Evolutionary conservation across 2,888 invertebrate species (phyloP), one percentile per base, ranked within the genome.

Genomic region (Epirrita christyi): DNA sequence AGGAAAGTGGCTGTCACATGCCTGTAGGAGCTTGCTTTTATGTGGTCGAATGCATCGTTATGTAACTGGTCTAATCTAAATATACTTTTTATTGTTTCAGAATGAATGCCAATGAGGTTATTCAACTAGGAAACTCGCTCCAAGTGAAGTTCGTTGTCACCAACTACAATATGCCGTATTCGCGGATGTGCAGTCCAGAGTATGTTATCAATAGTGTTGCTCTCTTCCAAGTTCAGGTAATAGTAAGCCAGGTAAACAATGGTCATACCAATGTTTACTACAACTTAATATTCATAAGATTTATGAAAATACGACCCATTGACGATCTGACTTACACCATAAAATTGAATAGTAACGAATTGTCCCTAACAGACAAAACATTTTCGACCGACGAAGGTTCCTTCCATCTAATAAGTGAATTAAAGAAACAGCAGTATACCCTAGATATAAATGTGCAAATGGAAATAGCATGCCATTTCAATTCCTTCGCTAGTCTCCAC

Each of bases 381-480:
- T 81, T 82, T 51, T 69, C 66, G 0, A 75, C 72, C 40, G 80
- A 81, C 48, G 79, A 81, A 45, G 81, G 76, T 6, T 78, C 72
- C 14, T 82, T 80, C 80, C 81, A 78, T 48, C 51, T 82, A 7
- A 64, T 82, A 2, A 55, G 70, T 40, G 79, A 81, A 47, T 70
- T 71, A 47, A 76, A 68, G 46, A 72, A 63, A 10, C 74, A 73
- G 44, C 74, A 78, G 62, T 77, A 72, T 50, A 64, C 66, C 0
- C 73, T 82, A 55, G 74, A 79, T 44, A 62, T 80, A 0, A 28
- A 54, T 0, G 70, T 76, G 5, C 55, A 62, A 5, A 76, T 81
- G 78, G 74, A 76, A 15, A 63, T 75, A 9, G 64, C 70, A 0
- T 70, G 74, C 0, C 68, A 61, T n/a, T 55, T 67, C 0, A 75